Evolutionary conservation across 2,797 vertebrate genomes (phyloP), one percentile per base, ranked within the genome.

Genomic region (Eulemur albifrons): DNA sequence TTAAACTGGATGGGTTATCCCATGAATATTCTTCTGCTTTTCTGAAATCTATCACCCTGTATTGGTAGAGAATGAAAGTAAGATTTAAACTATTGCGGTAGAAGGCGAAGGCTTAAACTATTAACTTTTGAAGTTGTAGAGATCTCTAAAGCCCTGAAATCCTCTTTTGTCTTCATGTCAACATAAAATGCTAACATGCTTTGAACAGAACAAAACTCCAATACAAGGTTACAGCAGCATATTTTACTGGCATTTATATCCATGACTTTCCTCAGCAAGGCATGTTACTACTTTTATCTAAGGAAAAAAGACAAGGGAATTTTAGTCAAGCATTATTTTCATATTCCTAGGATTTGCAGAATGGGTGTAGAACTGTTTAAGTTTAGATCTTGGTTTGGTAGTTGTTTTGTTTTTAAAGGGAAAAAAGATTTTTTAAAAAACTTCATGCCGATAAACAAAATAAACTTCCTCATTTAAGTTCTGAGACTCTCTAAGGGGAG

Each of bases 191-290:
- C n/a, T 50, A 95, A 72, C 38, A 21, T 72, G 54, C 54, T 92
- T 18, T 73, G 27, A 90, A 81, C 17, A 90, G 40, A 83, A 65
- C 72, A 93, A 90, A 83, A 45, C 32, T n/a, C 18, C 32, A 65
- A 65, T n/a, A n/a, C 7, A 18, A 9, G 63, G 98, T 99, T 99
- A 97, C 98, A 98, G 98, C 98, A 98, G 98, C 98, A 85, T 99
- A 98, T 99, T 98, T 99, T 99, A 98, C 98, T 98, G 98, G 99
- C 98, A 98, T 98, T 98, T 99, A 98, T 99, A 98, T 95, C 97
- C 98, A 97, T 98, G 0, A 98, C 99, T 99, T 99, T 99, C 98
- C 98, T 99, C 99, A 98, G 98, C 98, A 97, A 99, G 98, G 97
- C 98, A 98, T 98, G 98, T 99, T 99, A 99, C 98, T 98, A 98